Evolutionary conservation across 2,113 vertebrate genomes (phyloP).

Genomic region (Oreochromis spilurus): DNA sequence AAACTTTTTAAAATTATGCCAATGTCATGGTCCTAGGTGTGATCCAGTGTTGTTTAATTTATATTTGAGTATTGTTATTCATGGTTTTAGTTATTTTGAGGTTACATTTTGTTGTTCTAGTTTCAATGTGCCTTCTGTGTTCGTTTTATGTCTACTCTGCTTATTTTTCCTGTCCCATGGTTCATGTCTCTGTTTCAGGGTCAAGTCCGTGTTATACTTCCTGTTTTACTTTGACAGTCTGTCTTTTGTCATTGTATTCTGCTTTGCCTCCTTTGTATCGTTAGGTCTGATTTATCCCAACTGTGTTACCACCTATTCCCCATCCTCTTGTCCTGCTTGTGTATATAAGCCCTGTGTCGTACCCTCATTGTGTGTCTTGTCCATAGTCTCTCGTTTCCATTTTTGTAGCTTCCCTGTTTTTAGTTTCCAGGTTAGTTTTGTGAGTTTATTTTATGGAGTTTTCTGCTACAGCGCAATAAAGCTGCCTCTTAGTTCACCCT

Average conservation of each 20-base stretch:
- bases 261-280: not conserved
- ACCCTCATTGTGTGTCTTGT: too few relatives aligned
- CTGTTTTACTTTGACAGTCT: not conserved
- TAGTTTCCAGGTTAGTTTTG: not conserved
- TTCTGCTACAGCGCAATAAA: not conserved
- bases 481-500: too few relatives aligned
- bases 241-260: not conserved
- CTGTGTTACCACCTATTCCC: not conserved
- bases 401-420: not conserved
- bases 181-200: not conserved
- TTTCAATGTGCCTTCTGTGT: not conserved
- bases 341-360: too few relatives aligned
- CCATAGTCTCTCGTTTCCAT: rapidly evolving
- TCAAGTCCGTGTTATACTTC: not conserved
- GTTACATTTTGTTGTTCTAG: too few relatives aligned
- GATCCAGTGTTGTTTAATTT: not conserved
- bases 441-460: not conserved
- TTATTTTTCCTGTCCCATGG: not conserved
- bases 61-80: not conserved
- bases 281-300: not conserved
- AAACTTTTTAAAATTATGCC: not conserved
- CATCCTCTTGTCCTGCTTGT: too few relatives aligned
- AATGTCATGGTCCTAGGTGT: not conserved
- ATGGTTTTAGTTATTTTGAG: not conserved
- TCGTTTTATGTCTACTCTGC: not conserved